phyloP scores from a whole-genome alignment of 2,113 vertebrate species.

The Callaeas wilsoni region DNA sequence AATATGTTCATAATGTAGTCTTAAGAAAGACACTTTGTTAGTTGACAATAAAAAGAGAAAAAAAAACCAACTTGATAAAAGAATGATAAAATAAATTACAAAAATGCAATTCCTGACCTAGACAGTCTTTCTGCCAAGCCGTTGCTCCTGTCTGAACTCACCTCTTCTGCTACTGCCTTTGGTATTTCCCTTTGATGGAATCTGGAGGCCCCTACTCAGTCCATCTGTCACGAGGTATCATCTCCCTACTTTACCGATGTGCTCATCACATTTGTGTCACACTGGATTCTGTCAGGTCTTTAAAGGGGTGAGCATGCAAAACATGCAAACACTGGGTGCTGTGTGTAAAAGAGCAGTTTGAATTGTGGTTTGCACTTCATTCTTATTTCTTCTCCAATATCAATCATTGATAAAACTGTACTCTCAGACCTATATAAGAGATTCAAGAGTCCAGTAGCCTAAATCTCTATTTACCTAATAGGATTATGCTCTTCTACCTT shows the following conservation, averaged over 20 bases:
- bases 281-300: neutral
- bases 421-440: neutral
- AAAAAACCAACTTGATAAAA: neutral
- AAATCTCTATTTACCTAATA: neutral
- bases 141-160: neutral
- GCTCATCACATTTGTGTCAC: neutral
- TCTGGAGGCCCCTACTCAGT: neutral
- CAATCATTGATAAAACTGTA: neutral
- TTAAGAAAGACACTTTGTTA: neutral
- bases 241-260: neutral
- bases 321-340: neutral
- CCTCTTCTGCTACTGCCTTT: neutral
- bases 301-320: neutral
- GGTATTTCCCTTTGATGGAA: neutral
- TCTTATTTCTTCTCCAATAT: neutral
- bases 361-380: neutral
- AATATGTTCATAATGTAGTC: neutral
- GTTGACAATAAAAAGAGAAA: neutral
- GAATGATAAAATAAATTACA: neutral
- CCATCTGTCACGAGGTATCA: neutral
- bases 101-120: neutral
- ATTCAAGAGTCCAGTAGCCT: neutral
- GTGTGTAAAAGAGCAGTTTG: neutral
- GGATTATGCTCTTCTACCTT: neutral
- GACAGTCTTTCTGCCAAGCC: neutral